Evolutionary conservation across 2,888 invertebrate genomes (phyloP), one percentile per base, ranked within the genome.

Genomic region (Chymomyza procnemis): DNA sequence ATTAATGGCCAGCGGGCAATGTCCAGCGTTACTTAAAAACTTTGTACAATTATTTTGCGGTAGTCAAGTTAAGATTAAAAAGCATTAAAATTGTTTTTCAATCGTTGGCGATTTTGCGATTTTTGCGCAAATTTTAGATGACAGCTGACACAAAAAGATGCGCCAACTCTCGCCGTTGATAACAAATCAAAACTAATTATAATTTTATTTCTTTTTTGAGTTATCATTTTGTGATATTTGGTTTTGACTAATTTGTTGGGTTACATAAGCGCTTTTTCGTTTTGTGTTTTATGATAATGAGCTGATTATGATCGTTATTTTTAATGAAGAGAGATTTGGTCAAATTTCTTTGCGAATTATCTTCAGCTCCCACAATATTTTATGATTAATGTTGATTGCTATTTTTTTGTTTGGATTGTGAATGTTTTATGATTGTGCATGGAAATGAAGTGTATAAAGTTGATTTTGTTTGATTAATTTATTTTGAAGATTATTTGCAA

Each of bases 91-190:
- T 79, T 74, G 76, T 64, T 65, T 56, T 66, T 63, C 52, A 18
- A 58, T 66, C 70, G 67, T 55, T 56, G 48, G n/a, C n/a, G 55
- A 61, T 65, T 69, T 56, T 54, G 14, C 19, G 12, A 61, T 64
- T 81, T n/a, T 82, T 80, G 83, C 81, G 80, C 78, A 82, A 82
- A 75, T 48, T 58, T 8, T 60, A 62, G n/a, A 14, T n/a, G 61
- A 56, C 67, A 52, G 30, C 55, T 63, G 71, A 64, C 66, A 72
- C 64, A 66, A 61, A 69, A 71, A 68, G 18, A 41, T 34, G 56
- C 52, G 57, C 41, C 34, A 30, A 54, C 47, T 16, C 54, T 61
- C 54, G 21, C 14, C 46, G 52, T 61, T 62, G 57, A 41, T 67
- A 69, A 58, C 67, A 34, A 58, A 61, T 71, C 65, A 72, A 74